These are phyloP conservation scores for Leptinotarsa juncta DNA, from an alignment of 2,888 invertebrate species.

Conservation along the genomic window DNA sequence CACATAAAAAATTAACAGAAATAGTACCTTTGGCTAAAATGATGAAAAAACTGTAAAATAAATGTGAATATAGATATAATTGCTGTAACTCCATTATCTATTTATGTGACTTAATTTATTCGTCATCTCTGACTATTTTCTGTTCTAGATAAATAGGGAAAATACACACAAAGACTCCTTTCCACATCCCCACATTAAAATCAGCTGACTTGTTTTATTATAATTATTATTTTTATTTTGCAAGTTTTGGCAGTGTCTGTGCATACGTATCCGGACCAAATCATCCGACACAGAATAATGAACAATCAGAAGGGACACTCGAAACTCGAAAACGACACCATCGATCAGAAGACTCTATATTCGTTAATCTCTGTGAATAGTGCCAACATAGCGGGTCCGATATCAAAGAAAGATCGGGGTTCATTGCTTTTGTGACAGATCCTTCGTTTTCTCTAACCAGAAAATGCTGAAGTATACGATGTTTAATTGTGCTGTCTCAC, in stretches of 20 bases:
- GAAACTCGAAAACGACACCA: no score
- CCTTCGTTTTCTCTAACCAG: slow-evolving; percentile 1
- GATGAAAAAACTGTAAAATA: neutral
- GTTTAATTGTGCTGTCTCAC: slow-evolving; percentile 25
- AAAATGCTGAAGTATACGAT: slow-evolving; percentile 20
- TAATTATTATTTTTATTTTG: no score
- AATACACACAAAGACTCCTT: neutral
- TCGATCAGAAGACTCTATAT: no score
- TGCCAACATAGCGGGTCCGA: no score
- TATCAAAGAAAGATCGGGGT: no score
- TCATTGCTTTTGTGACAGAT: neutral
- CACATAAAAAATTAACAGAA: neutral
- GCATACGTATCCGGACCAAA: no score
- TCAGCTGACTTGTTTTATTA: no score
- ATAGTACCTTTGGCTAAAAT: neutral
- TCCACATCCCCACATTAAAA: neutral
- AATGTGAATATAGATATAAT: neutral
- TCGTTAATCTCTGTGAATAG: no score
- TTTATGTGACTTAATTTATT: neutral
- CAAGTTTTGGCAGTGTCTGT: no score
- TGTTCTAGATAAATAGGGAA: neutral
- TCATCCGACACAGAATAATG: no score
- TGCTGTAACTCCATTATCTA: slow-evolving; percentile 7
- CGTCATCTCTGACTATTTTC: neutral
- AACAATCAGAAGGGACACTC: no score